Conservation (phyloP, 92 coral and sea anemone genomes). For the Actinostola sp. region DNA sequence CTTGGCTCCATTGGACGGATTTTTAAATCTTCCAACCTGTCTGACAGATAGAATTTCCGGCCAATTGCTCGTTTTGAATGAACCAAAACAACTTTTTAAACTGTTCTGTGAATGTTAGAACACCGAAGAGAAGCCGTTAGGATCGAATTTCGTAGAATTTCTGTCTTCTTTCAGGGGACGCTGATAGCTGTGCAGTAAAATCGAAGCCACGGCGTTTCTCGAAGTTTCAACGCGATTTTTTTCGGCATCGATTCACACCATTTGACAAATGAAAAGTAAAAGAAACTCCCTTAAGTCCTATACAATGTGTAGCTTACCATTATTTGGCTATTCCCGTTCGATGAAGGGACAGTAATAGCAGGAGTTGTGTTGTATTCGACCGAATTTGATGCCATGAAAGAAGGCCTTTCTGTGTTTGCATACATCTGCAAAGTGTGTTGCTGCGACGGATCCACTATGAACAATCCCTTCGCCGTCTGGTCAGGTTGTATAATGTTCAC, state of each 20-base stretch:
- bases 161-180: constrained; percentile 9
- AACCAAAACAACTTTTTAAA: constrained; percentile 39
- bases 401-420: constrained; percentile 91
- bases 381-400: constrained; percentile 91
- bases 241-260: background rate
- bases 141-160: background rate
- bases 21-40: constrained; percentile 85
- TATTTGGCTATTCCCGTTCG: constrained; percentile 94
- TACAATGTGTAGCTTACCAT: constrained; percentile 71
- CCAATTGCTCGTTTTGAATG: constrained; percentile 49
- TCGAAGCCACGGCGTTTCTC: constrained; percentile 10
- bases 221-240: background rate
- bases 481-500: constrained; percentile 96
- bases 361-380: constrained; percentile 92
- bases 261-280: constrained; percentile 29
- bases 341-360: constrained; percentile 88
- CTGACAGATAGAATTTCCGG: constrained; percentile 86
- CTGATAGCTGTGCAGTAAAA: constrained; percentile 25
- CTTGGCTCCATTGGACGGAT: constrained; percentile 94
- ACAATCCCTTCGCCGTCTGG: constrained; percentile 92
- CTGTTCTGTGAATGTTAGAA: constrained; percentile 15
- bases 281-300: constrained; percentile 6
- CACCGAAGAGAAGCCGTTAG: background rate
- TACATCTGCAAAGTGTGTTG: constrained; percentile 96
- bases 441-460: constrained; percentile 98